Evolutionary conservation across 2,113 vertebrate species (phyloP).

Genomic region (Daubentonia madagascariensis): DNA sequence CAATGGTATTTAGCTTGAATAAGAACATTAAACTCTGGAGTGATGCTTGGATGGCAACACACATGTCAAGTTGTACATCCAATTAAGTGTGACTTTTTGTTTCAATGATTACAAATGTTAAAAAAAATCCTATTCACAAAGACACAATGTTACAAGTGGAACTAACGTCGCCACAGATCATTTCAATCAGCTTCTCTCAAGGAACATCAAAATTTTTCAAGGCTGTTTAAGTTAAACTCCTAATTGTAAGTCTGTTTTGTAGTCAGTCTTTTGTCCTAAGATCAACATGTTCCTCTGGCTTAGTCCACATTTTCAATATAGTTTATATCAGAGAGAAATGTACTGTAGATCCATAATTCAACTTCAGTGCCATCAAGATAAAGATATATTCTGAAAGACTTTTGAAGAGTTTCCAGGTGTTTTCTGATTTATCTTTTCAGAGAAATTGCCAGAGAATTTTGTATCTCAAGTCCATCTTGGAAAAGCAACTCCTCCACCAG

Average conservation of each 20-base stretch:
- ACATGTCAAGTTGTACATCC: not conserved
- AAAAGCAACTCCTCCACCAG: not conserved
- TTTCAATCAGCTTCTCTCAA: not conserved
- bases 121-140: slow-evolving; percentile 15
- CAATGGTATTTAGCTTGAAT: not conserved
- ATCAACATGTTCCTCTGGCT: not conserved
- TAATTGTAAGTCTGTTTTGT: not conserved
- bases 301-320: not conserved
- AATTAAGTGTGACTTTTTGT: slow-evolving; percentile 42
- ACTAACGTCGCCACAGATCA: not conserved
- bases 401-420: slow-evolving; percentile 34
- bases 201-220: not conserved
- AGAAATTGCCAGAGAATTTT: slow-evolving; percentile 49
- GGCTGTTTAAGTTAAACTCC: not conserved
- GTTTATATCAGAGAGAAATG: not conserved
- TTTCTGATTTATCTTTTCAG: slow-evolving; percentile 47
- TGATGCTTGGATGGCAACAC: not conserved
- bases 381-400: slow-evolving; percentile 23
- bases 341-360: not conserved
- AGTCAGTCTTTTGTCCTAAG: not conserved
- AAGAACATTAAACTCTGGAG: not conserved
- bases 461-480: slow-evolving; percentile 22
- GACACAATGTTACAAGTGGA: not conserved
- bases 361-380: slow-evolving; percentile 16
- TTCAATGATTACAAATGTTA: slow-evolving; percentile 30